Evolutionary conservation across 2,797 vertebrate species (phyloP).

Genomic region (Hyperoplus lanceolatus): DNA sequence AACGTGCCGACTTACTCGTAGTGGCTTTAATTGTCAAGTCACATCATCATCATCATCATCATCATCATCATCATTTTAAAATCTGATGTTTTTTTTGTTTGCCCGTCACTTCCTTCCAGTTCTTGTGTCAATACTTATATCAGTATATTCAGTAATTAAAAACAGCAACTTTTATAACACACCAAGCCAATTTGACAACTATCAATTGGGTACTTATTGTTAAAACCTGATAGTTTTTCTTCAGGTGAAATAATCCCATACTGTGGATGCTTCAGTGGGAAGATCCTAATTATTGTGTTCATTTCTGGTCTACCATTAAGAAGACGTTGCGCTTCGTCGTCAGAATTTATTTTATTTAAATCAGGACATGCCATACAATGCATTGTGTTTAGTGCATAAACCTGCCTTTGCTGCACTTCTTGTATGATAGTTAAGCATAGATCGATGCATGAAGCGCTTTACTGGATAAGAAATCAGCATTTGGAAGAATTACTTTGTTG

Average conservation of each 20-base stretch:
- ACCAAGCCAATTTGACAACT: not conserved
- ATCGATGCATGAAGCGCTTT: no score
- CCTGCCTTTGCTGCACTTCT: not conserved
- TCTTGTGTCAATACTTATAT: not conserved
- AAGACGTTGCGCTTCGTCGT: no score
- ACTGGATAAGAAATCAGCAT: not conserved
- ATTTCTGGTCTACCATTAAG: not conserved
- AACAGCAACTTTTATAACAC: not conserved
- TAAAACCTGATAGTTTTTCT: not conserved
- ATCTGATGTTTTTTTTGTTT: constrained; percentile 37
- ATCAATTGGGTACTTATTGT: not conserved
- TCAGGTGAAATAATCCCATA: not conserved
- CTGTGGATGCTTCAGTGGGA: not conserved
- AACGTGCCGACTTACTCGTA: no score
- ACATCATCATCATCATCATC: constrained; percentile 2
- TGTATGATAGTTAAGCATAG: not conserved
- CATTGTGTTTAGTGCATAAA: not conserved
- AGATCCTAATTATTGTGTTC: not conserved
- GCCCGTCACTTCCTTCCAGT: not conserved
- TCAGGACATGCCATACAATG: not conserved
- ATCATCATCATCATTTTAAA: constrained; percentile 15
- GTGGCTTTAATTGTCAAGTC: constrained; percentile 12
- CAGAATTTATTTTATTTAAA: not conserved
- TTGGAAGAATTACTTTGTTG: not conserved
- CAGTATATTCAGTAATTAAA: not conserved